Evolutionary conservation across 2,888 invertebrate species (phyloP), one percentile per base, ranked within the genome.

Genomic region (Drosophila pullipes): DNA sequence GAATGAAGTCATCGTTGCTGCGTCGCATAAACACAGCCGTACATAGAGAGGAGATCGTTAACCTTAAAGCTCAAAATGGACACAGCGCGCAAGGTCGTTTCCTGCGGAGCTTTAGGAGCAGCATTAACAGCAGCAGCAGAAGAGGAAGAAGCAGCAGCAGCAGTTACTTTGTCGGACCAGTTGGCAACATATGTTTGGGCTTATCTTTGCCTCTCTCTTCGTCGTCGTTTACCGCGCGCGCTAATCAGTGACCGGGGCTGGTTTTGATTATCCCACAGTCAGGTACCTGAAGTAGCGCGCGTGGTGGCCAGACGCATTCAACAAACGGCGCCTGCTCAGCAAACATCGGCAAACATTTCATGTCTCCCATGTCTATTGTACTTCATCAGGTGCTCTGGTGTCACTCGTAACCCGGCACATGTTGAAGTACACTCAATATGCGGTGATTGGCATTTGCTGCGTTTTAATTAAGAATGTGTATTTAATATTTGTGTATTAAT

Each of bases 281-380:
- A 98, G 98, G 98, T 98, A 98, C 98, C 98, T 97, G 97, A 98
- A 98, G 98, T 98, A 98, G 98, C 98, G 98, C 98, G 97, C 97
- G 97, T 94, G 94, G 96, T 95, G 95, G 94, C 93, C 94, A 77
- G 69, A 73, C 74, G 39, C 49, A 59, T 47, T 67, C 74, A 70
- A 54, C 63, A 57, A 47, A 50, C 55, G 74, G 53, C 31, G 31
- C 5, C n/a, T 22, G 37, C 22, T 22, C 35, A 44, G 18, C 33
- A 39, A 30, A 28, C 57, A 57, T 13, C 39, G 52, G 44, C 67
- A 50, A 69, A 65, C 50, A 61, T 52, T 49, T 65, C 39, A 62
- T 85, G 95, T 96, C 97, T 96, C 96, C 96, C 97, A 97, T 97
- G 97, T 97, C 97, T 97, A 97, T 98, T 98, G 98, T 98, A 98